A percentile compares a stretch with the other conserved stretches of the same genome.
These are phyloP conservation scores for Reticulitermes lucifugus DNA, from an alignment of 2,888 invertebrate species.

Conservation along the genomic window DNA sequence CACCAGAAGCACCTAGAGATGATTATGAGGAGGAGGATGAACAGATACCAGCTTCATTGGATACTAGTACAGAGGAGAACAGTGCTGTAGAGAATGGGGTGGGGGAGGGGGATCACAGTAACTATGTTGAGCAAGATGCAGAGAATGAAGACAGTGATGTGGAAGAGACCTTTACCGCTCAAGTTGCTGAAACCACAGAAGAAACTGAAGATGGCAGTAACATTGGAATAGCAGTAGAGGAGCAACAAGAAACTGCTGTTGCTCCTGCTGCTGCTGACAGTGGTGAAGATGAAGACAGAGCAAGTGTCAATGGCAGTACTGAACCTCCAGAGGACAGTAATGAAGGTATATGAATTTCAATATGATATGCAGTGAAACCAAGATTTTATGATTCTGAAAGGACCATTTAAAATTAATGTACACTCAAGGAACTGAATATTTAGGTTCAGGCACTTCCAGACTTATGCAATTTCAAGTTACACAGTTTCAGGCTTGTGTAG, in stretches of 20 bases:
- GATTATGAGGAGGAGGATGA: conserved; percentile 50
- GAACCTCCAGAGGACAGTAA: conserved; percentile 44
- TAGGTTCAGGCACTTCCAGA: no score
- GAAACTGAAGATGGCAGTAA: conserved; percentile 22
- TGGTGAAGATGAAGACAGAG: conserved; percentile 29
- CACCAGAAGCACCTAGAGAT: conserved; percentile 52
- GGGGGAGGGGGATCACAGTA: conserved; percentile 55
- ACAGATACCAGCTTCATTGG: conserved; percentile 49
- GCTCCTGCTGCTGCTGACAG: background rate
- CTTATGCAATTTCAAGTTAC: no score
- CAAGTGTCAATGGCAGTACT: conserved; percentile 35
- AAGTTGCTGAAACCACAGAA: conserved; percentile 9
- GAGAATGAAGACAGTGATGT: conserved; percentile 39
- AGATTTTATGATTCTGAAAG: no score
- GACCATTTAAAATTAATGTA: no score
- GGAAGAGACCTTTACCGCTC: conserved; percentile 48
- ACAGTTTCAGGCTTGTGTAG: no score
- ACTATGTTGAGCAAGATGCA: conserved; percentile 48
- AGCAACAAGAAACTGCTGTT: background rate
- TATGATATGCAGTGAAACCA: background rate
- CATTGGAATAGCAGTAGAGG: background rate
- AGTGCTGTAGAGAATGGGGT: conserved; percentile 55
- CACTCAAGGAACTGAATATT: no score
- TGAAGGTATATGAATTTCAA: conserved; percentile 38
- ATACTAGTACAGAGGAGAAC: conserved; percentile 42